These are phyloP conservation scores for Zelleria hepariella DNA, from an alignment of 2,888 invertebrate species.

Conservation along the genomic window DNA sequence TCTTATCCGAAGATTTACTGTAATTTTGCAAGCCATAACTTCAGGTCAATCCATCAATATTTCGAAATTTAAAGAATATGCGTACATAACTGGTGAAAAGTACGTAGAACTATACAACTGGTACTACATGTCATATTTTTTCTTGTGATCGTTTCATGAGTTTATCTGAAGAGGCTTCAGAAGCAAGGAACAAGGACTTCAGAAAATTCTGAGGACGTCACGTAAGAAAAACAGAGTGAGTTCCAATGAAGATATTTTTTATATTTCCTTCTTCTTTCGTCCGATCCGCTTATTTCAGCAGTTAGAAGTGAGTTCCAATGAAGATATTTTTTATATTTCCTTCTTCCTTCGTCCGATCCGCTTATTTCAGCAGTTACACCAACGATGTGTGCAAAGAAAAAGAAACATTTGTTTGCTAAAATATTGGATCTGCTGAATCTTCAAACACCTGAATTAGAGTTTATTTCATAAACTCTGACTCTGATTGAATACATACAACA, in stretches of 20 bases:
- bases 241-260: not conserved
- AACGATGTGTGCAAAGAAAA: not conserved
- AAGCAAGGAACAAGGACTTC: not conserved
- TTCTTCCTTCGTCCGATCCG: not conserved
- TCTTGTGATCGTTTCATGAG: too few relatives aligned
- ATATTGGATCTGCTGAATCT: too few relatives aligned
- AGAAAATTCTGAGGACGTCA: not conserved
- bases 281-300: not conserved
- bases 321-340: too few relatives aligned
- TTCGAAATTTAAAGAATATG: slow-evolving; percentile 12
- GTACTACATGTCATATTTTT: slow-evolving; percentile 16
- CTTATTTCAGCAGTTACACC: not conserved
- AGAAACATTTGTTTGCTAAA: not conserved
- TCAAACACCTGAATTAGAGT: too few relatives aligned
- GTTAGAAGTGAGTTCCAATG: too few relatives aligned
- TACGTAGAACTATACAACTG: slow-evolving; percentile 15
- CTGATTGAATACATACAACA: too few relatives aligned
- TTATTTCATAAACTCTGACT: too few relatives aligned
- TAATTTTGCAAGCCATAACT: slow-evolving; percentile 14
- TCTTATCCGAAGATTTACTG: slow-evolving; percentile 12
- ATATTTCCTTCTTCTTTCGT: not conserved
- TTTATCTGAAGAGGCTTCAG: not conserved
- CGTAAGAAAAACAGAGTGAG: not conserved
- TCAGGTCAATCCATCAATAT: slow-evolving; percentile 9
- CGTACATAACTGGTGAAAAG: slow-evolving; percentile 10